phyloP scores from a whole-genome alignment of 2,113 vertebrate genomes.

The Plecturocebus donacophilus region DNA sequence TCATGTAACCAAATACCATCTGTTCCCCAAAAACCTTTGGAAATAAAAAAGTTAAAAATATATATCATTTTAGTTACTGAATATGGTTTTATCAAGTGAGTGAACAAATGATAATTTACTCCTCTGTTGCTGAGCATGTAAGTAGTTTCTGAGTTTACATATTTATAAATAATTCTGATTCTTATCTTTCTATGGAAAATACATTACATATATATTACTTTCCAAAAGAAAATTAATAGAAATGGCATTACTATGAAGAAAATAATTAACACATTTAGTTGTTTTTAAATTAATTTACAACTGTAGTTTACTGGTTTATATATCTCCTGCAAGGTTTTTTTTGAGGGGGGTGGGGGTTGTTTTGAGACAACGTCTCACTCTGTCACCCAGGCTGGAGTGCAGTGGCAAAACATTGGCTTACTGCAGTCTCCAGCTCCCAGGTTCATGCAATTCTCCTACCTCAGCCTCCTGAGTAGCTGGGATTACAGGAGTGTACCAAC shows the following conservation, averaged over 20 bases:
- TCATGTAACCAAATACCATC: no score
- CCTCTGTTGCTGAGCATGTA: neutral
- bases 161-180: constrained; percentile 36
- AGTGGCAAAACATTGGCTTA: no score
- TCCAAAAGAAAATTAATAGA: neutral
- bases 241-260: neutral
- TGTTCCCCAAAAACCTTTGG: no score
- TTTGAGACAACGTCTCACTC: no score
- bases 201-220: neutral
- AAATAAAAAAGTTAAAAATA: no score
- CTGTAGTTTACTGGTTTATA: neutral
- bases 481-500: no score
- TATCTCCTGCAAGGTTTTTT: neutral
- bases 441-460: no score
- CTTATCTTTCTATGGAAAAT: neutral
- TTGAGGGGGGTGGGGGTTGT: no score
- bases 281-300: constrained; percentile 42
- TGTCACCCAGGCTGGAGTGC: no score
- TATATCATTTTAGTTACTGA: neutral
- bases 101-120: neutral
- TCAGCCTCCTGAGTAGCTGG: no score
- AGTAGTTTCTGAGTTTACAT: neutral
- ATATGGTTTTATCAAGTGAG: neutral
- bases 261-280: constrained; percentile 23
- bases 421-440: no score